Conservation (phyloP, 2,113 vertebrate species). For the Tetrax tetrax region DNA sequence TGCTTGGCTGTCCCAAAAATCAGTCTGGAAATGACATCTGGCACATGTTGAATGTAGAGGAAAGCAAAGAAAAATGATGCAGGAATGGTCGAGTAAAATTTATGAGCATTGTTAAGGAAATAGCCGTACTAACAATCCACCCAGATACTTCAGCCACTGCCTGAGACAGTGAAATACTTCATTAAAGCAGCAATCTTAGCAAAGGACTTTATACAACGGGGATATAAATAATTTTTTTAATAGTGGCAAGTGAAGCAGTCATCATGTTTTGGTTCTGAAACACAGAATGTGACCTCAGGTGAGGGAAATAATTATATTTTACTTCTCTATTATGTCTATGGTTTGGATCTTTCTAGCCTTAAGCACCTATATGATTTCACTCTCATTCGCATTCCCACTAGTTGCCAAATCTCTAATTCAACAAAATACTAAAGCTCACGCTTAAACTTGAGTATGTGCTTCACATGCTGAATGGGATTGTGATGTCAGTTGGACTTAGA, state of each 20-base stretch:
- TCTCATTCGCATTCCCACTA: neutral
- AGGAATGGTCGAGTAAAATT: neutral
- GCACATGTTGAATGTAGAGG: neutral
- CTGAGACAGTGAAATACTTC: neutral
- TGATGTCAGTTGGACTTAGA: neutral
- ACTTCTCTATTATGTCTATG: neutral
- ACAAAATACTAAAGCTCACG: neutral
- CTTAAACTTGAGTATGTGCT: neutral
- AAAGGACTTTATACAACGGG: neutral
- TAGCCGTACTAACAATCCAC: neutral
- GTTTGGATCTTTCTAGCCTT: neutral
- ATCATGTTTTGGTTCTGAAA: neutral
- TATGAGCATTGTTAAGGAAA: neutral
- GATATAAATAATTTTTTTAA: neutral
- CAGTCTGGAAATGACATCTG: constrained; percentile 2
- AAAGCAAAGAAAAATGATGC: constrained; percentile 13
- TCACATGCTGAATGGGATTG: neutral
- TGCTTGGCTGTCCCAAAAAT: neutral
- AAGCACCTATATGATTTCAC: neutral
- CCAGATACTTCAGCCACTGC: neutral
- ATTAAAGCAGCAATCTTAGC: neutral
- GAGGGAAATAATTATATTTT: neutral
- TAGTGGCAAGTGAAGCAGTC: neutral
- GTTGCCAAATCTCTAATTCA: constrained; percentile 5
- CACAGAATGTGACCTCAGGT: neutral